Base-by-base conservation (phyloP, 2,888 invertebrate species). In the Cantharis flavilabris region DNA sequence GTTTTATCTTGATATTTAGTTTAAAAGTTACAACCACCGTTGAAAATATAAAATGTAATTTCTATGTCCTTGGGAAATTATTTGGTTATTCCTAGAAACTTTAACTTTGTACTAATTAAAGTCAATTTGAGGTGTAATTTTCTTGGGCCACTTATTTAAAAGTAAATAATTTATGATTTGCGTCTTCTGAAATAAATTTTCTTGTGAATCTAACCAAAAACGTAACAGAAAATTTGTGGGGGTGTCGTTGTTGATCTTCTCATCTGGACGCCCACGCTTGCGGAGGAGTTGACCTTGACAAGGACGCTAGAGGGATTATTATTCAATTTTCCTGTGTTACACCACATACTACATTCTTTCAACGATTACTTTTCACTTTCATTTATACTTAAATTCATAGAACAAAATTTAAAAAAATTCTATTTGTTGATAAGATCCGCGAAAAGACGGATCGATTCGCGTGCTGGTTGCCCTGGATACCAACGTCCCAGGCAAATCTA, bases 381-480 rank as follows among this genome's bases (percentile, higher is more conserved):
- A 16, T 28, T 20, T 26, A 23, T 13, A n/a, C n/a, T n/a, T n/a
- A n/a, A 49, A 49, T n/a, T 49, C n/a, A n/a, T 7, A 49, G 49
- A 49, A 49, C n/a, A 49, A 49, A n/a, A 49, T 49, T n/a, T 1
- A 16, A 69, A 62, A 33, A 73, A 73, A 28, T 73, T 73, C 72
- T 76, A 76, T 79, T 76, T 79, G 79, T 79, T 79, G 69, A 79
- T 76, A 79, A 79, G 77, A 75, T 73, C 77, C 78, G 74, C 71
- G 77, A 76, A 77, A 73, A 76, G 70, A 71, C 72, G 20, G 69
- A 80, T 80, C 78, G 78, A 80, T 80, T 73, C 73, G 74, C 72
- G 76, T 72, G 79, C 76, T 76, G 75, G 80, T 80, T 80, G 70
- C 79, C 80, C 62, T 80, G 80, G 79, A 71, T 73, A 80, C 80